Evolutionary conservation across 2,888 invertebrate species (phyloP), one percentile per base, ranked within the genome.

Genomic region (Rotaria macrura): DNA sequence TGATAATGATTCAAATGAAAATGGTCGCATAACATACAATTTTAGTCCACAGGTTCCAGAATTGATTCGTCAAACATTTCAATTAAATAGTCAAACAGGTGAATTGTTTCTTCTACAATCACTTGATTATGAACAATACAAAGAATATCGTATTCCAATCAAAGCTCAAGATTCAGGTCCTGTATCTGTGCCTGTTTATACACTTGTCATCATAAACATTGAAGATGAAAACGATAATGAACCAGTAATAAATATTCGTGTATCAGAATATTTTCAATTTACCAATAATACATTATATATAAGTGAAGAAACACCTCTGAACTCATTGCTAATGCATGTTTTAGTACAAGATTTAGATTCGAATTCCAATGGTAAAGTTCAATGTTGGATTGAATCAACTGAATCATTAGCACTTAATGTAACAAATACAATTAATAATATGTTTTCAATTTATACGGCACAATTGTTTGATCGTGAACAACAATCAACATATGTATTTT

Each of bases 151-250:
- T 79, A 40, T 79, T 1, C 79, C 40, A 79, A 79, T 79, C 9
- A 79, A 7, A 25, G 79, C 79, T n/a, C 79, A 79, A 43, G 79
- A 79, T 43, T 79, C 43, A 12, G 79, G 79, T 43, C 79, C 79
- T 1, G 79, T 40, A 79, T 79, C 79, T 4, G 79, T 79, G 9
- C 79, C 79, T 79, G 79, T 79, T 40, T 79, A 79, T n/a, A 43
- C 40, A 9, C 3, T n/a, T 14, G 34, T 79, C n/a, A 40, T 79
- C 14, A 79, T 79, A 7, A 79, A 79, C n/a, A 43, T 79, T 79
- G 40, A 43, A 79, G 79, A 79, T 79, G 79, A 79, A 79, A 79
- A 79, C 43, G 79, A 79, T 43, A 79, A 79, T 79, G 25, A 79
- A n/a, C 79, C 79, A 43, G 17, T 43, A 43, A 43, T 43, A 6